phyloP scores from a whole-genome alignment of 1,140 invertebrate species.

The Saccostrea cuccullata region DNA sequence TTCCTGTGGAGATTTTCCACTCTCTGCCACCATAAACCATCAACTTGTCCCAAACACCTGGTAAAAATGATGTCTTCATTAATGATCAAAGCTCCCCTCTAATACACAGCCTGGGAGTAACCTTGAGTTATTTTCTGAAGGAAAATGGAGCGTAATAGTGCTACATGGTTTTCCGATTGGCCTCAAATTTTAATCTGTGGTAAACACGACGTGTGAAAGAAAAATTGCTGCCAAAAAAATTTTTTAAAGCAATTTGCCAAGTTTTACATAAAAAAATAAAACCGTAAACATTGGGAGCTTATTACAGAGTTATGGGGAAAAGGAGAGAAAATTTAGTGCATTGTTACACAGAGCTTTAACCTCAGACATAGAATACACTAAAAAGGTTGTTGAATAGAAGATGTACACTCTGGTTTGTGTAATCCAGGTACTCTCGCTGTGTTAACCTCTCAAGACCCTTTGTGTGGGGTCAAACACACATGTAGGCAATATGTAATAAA shows the following conservation, averaged over 20 bases:
- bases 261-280: background rate
- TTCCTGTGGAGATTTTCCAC: background rate
- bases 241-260: conserved; percentile 14
- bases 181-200: conserved; percentile 22
- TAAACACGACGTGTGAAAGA: conserved; percentile 14
- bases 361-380: background rate
- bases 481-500: background rate
- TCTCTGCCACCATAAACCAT: background rate
- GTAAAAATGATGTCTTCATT: conserved; percentile 20
- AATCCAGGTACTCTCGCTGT: background rate
- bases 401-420: background rate
- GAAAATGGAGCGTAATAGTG: background rate
- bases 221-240: background rate
- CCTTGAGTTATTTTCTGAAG: background rate
- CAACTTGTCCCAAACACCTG: conserved; percentile 6
- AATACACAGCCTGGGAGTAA: background rate
- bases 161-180: background rate
- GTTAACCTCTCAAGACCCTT: background rate
- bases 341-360: background rate
- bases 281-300: background rate
- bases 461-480: background rate
- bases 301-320: background rate
- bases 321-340: background rate
- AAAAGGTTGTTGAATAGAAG: background rate
- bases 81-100: conserved; percentile 19